Percentiles rank a stretch among this genome's conserved stretches.
Conservation (phyloP, 1,140 invertebrate genomes). For the Zaprionus nigranus region DNA sequence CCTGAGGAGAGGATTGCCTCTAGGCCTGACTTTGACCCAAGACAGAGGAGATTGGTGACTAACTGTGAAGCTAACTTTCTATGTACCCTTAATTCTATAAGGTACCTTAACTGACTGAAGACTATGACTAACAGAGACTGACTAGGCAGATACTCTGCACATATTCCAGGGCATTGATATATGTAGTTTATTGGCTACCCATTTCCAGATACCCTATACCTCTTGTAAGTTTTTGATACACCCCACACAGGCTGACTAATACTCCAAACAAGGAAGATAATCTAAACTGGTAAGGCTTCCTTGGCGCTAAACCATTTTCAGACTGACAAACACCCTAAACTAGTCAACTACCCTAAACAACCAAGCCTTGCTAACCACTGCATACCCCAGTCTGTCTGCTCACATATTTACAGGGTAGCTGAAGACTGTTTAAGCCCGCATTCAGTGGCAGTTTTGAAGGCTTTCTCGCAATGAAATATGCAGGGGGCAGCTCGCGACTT, state of each 20-base stretch:
- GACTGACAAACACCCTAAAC: not conserved
- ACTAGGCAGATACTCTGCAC: not conserved
- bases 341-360: too few relatives aligned
- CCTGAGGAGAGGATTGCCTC: too few relatives aligned
- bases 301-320: too few relatives aligned
- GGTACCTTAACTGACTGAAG: too few relatives aligned
- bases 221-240: fast-evolving
- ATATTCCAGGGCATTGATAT: not conserved
- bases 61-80: too few relatives aligned
- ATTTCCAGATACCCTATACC: too few relatives aligned
- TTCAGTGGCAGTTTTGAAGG: slow-evolving; percentile 14
- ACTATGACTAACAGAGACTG: too few relatives aligned
- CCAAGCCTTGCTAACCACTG: not conserved
- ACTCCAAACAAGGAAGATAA: too few relatives aligned
- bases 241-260: fast-evolving
- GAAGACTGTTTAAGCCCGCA: slow-evolving; percentile 2
- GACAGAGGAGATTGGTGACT: too few relatives aligned
- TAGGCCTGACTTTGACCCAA: too few relatives aligned
- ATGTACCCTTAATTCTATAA: too few relatives aligned
- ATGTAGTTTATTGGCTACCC: not conserved
- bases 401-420: not conserved
- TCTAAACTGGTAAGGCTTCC: too few relatives aligned
- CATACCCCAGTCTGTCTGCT: not conserved
- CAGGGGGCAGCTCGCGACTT: slow-evolving; percentile 40
- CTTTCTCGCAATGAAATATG: slow-evolving; percentile 35